These are phyloP conservation scores for Amphiprion percula DNA, from an alignment of 2,113 vertebrate genomes.

Conservation along the genomic window DNA sequence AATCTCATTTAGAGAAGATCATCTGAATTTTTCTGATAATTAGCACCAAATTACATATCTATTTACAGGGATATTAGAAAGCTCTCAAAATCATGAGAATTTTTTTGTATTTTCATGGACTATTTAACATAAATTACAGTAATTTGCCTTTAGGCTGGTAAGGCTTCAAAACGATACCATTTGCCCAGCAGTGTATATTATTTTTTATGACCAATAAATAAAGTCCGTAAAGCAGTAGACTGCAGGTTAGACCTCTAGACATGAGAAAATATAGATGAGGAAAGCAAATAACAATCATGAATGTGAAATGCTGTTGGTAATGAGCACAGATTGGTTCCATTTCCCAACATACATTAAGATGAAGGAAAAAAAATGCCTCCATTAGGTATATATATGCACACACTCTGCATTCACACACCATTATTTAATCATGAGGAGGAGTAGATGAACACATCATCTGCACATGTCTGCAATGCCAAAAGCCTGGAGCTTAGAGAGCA, in stretches of 20 bases:
- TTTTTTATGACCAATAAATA: constrained; percentile 27
- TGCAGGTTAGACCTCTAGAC: neutral
- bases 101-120: neutral
- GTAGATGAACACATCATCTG: constrained; percentile 53
- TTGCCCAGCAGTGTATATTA: constrained; percentile 5
- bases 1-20: neutral
- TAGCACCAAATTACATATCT: neutral
- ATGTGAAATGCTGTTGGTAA: neutral
- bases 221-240: neutral
- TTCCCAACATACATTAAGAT: constrained; percentile 20
- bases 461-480: constrained; percentile 10
- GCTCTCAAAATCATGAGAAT: neutral
- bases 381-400: neutral
- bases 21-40: neutral
- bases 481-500: constrained; percentile 22
- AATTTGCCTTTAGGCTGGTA: constrained; percentile 22
- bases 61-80: neutral
- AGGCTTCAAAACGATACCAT: constrained; percentile 16
- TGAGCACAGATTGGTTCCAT: neutral
- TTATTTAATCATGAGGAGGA: constrained; percentile 48
- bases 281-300: neutral
- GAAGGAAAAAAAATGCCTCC: constrained; percentile 8
- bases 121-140: constrained; percentile 29
- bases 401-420: constrained; percentile 20
- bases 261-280: neutral